These are phyloP conservation scores for Pogona vitticeps DNA, from an alignment of 2,113 vertebrate species.

Conservation along the genomic window DNA sequence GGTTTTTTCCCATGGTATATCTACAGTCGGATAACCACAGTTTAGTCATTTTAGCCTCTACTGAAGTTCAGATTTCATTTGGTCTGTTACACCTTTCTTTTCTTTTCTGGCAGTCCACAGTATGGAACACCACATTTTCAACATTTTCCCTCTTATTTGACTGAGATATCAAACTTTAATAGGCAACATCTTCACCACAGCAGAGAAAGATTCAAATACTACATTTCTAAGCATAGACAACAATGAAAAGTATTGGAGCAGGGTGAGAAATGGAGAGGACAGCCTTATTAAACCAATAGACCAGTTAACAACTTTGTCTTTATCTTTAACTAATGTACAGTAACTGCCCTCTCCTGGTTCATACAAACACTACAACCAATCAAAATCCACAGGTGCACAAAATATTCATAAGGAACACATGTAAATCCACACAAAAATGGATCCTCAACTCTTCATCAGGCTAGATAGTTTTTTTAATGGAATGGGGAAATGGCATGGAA, in stretches of 20 bases:
- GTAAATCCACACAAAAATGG: too few species aligned
- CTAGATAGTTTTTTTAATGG: too few species aligned
- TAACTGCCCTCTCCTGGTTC: constrained; percentile 3
- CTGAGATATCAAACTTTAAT: background rate
- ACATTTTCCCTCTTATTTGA: background rate
- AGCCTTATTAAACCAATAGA: background rate
- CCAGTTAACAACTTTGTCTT: background rate
- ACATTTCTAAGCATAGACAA: background rate
- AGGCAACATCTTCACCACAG: background rate
- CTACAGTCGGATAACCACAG: too few species aligned
- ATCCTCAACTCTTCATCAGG: too few species aligned
- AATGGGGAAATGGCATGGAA: too few species aligned
- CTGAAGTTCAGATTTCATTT: too few species aligned
- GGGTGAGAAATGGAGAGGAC: background rate
- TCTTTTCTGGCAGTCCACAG: too few species aligned
- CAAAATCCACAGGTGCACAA: background rate
- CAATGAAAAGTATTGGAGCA: background rate
- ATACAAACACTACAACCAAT: background rate
- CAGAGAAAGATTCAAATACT: background rate
- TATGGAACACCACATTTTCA: too few species aligned
- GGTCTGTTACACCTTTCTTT: too few species aligned
- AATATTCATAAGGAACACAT: too few species aligned
- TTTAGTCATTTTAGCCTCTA: too few species aligned
- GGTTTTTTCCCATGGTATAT: too few species aligned
- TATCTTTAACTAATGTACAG: background rate